Conservation (phyloP, 2,888 invertebrate species). For the Conops quadrifasciatus region DNA sequence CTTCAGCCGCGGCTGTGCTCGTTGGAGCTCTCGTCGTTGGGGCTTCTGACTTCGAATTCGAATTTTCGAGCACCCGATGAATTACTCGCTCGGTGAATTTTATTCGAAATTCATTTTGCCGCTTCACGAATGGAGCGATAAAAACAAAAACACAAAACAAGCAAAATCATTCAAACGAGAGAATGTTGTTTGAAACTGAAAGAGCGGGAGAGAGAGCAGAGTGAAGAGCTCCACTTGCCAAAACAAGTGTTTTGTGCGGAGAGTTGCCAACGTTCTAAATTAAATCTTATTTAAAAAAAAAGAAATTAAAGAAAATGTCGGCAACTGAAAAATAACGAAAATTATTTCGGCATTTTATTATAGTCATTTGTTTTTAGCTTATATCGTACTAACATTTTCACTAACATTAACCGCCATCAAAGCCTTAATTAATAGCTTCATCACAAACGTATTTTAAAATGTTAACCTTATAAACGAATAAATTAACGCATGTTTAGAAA, state of each 20-base stretch:
- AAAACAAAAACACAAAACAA: constrained; percentile 35
- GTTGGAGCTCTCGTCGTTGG: constrained; percentile 2
- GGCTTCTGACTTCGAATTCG: constrained; percentile 19
- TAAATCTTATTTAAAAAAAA: too few species aligned
- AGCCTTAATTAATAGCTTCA: too few species aligned
- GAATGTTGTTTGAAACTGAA: background rate
- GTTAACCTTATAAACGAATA: too few species aligned
- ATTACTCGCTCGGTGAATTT: constrained; percentile 3
- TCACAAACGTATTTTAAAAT: too few species aligned
- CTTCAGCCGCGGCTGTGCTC: background rate
- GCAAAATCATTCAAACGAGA: background rate
- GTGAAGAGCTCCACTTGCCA: background rate
- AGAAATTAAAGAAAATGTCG: too few species aligned
- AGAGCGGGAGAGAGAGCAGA: background rate
- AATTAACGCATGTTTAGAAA: too few species aligned
- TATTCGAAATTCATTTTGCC: constrained; percentile 21
- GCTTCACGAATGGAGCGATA: constrained; percentile 33
- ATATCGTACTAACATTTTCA: too few species aligned
- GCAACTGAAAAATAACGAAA: too few species aligned
- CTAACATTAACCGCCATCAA: too few species aligned
- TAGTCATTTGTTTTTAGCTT: too few species aligned
- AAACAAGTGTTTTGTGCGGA: background rate
- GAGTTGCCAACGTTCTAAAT: constrained; percentile 4
- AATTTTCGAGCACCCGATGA: constrained; percentile 25
- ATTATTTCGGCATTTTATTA: too few species aligned